Evolutionary conservation across 2,888 invertebrate species (phyloP).

Genomic region (Prenolepis imparis): DNA sequence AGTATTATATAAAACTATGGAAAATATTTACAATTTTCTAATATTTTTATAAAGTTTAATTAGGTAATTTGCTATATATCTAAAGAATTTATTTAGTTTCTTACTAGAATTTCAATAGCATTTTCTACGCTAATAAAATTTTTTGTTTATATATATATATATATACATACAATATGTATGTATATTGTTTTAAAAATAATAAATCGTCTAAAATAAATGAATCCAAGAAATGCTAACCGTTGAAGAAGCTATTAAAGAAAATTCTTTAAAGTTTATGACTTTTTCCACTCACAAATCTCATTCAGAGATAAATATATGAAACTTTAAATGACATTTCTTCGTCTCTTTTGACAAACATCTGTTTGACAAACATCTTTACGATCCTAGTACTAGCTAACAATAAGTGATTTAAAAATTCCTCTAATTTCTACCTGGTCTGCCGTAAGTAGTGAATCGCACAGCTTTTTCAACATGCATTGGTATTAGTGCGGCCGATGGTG

Average conservation of each 20-base stretch:
- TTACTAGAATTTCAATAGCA: not conserved
- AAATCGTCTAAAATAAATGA: no score
- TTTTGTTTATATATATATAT: not conserved
- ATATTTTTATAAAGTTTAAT: not conserved
- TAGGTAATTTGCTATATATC: not conserved
- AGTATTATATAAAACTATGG: not conserved
- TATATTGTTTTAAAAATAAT: no score
- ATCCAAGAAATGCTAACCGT: no score
- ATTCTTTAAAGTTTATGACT: no score
- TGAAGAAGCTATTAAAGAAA: no score
- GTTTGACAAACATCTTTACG: no score
- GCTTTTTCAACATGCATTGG: constrained; percentile 97
- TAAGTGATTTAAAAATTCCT: not conserved
- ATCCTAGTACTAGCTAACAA: not conserved
- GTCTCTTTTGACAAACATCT: no score
- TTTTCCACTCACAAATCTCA: no score
- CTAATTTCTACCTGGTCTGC: constrained; percentile 92
- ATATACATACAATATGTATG: no score
- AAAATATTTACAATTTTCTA: not conserved
- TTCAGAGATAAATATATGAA: not conserved
- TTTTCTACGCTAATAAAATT: not conserved
- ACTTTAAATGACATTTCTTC: not conserved
- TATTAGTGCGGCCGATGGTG: constrained; percentile 93
- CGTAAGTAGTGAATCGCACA: constrained; percentile 93
- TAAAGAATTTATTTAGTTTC: not conserved